Evolutionary conservation across 2,888 invertebrate genomes (phyloP).

Genomic region (Pristionchus fissidentatus): DNA sequence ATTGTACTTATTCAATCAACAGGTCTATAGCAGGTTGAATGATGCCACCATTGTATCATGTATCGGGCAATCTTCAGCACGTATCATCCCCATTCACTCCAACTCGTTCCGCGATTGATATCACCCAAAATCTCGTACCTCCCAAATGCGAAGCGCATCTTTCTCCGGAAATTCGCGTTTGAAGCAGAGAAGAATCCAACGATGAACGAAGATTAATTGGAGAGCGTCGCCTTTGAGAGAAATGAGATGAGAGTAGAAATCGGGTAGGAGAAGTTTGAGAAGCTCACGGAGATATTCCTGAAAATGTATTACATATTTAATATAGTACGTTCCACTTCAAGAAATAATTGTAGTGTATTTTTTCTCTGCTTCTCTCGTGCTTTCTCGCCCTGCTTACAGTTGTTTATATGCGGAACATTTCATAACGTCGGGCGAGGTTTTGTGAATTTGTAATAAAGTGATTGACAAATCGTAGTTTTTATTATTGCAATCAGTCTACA

Average conservation of each 20-base stretch:
- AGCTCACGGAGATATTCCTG: slow-evolving; percentile 88
- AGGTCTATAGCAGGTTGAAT: no score
- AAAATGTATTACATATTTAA: slow-evolving; percentile 4
- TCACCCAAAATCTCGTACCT: no score
- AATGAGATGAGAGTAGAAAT: slow-evolving; percentile 88
- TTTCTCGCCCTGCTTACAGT: no score
- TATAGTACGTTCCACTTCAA: neutral
- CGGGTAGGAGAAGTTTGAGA: slow-evolving; percentile 90
- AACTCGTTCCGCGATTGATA: no score
- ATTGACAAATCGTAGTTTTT: neutral
- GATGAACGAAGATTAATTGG: slow-evolving; percentile 92
- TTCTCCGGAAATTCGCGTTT: slow-evolving; percentile 75
- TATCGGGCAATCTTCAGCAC: no score
- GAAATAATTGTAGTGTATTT: neutral
- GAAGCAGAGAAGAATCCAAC: slow-evolving; percentile 94
- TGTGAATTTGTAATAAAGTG: no score
- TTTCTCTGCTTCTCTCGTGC: no score
- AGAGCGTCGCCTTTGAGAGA: slow-evolving; percentile 82
- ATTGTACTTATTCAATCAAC: no score
- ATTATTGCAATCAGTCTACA: neutral
- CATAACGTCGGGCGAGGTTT: no score
- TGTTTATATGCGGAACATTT: no score
- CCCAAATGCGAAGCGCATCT: slow-evolving; percentile 73
- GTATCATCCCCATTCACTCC: no score
- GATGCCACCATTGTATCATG: no score